These are phyloP conservation scores for Barypeithes pellucidus DNA, from an alignment of 2,888 invertebrate species.

Conservation along the genomic window DNA sequence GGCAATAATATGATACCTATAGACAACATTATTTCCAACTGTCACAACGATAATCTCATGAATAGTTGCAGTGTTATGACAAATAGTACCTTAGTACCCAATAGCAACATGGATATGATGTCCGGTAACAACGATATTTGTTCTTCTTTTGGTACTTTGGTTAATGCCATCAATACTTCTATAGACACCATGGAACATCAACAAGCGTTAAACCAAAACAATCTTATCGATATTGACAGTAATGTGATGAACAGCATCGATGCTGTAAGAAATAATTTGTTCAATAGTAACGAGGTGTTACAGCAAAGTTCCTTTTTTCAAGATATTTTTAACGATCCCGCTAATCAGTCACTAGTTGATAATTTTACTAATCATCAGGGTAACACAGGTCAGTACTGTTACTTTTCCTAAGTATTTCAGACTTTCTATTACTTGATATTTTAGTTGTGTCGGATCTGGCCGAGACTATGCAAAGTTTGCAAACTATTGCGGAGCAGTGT, in stretches of 20 bases:
- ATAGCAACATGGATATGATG: slow-evolving; percentile 30
- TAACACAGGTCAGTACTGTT: slow-evolving; percentile 61
- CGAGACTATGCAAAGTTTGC: slow-evolving; percentile 69
- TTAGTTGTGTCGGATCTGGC: slow-evolving; percentile 66
- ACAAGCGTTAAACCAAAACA: slow-evolving; percentile 26
- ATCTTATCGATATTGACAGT: slow-evolving; percentile 37
- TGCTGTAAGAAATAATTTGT: slow-evolving; percentile 64
- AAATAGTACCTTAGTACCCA: slow-evolving; percentile 22
- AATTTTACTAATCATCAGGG: slow-evolving; percentile 65
- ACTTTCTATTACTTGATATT: slow-evolving; percentile 1
- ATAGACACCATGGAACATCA: slow-evolving; percentile 38
- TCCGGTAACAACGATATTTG: slow-evolving; percentile 13
- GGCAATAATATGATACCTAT: slow-evolving; percentile 42
- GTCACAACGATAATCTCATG: slow-evolving; percentile 31
- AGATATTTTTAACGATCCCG: slow-evolving; percentile 68
- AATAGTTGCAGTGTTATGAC: slow-evolving; percentile 43
- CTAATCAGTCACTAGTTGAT: slow-evolving; percentile 66
- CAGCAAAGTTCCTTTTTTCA: slow-evolving; percentile 67
- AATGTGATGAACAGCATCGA: slow-evolving; percentile 43
- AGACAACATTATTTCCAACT: slow-evolving; percentile 36
- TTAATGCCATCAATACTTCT: slow-evolving; percentile 40
- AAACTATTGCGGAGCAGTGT: slow-evolving; percentile 69
- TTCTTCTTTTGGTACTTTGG: slow-evolving; percentile 31
- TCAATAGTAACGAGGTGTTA: slow-evolving; percentile 65
- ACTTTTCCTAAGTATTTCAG: no score